Evolutionary conservation across 2,113 vertebrate genomes (phyloP), one percentile per base, ranked within the genome.

Genomic region (Plecturocebus donacophilus): DNA sequence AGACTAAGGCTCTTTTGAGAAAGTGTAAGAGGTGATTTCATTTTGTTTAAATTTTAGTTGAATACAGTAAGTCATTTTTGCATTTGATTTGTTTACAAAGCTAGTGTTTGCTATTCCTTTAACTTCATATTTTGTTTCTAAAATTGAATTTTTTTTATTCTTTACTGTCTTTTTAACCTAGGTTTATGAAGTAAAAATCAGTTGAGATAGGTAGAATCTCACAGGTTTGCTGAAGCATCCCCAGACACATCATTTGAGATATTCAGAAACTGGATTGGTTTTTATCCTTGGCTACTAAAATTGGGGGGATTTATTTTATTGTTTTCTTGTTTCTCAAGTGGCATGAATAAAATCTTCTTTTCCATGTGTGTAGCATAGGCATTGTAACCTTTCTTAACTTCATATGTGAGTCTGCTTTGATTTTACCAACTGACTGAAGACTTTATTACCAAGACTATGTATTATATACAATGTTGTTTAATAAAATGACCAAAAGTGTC

Each of bases 181-280:
- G 27, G 5, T 88, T 95, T 92, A 95, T 88, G 75, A 94, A 84
- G 81, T 97, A 83, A 94, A 61, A 90, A 71, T 88, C 71, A 91
- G 7, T 64, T 89, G 13, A 68, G 40, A 10, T 81, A 45, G n/a
- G 8, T 54, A 47, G 75, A 92, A 73, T 86, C 19, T 87, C 38
- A 91, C 27, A 58, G 47, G 8, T 85, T 91, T 93, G 49, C 56
- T 92, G 52, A 73, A 35, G 30, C 19, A 75, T 47, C 76, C 5
- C n/a, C 79, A 94, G 35, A 79, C 75, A 49, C 1, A 35, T 42
- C 19, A 16, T 40, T 49, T 68, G n/a, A 30, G 20, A 3, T 71
- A 21, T 76, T 97, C 6, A 54, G 42, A 96, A 82, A 45, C 66
- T 73, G 19, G 27, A 27, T 80, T 73, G 13, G 11, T 79, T 84